Conservation (phyloP, 1,140 invertebrate genomes). For the Eupristina koningsbergeri region DNA sequence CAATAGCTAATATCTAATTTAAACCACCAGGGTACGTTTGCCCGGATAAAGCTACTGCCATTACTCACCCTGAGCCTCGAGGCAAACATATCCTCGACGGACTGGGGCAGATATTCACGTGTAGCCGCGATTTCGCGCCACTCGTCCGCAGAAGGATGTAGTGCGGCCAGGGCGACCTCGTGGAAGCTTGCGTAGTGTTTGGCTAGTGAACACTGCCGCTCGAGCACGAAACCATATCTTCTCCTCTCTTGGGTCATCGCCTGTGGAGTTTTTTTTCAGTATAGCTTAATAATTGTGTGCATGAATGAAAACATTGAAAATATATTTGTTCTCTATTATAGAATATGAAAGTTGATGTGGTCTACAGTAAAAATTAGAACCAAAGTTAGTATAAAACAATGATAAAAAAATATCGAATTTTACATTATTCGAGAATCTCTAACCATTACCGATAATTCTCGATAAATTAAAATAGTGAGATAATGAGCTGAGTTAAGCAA, state of each 20-base stretch:
- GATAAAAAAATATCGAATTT: too few species aligned
- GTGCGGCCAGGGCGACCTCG: slow-evolving; percentile 81
- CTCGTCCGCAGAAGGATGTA: slow-evolving; percentile 87
- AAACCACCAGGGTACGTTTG: not conserved
- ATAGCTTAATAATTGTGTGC: too few species aligned
- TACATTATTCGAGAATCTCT: too few species aligned
- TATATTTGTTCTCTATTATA: too few species aligned
- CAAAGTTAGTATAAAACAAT: too few species aligned
- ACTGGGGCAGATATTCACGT: slow-evolving; percentile 86
- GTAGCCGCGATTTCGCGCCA: slow-evolving; percentile 91
- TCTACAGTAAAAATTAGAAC: too few species aligned
- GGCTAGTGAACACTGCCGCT: slow-evolving; percentile 91
- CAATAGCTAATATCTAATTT: not conserved
- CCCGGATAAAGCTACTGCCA: not conserved
- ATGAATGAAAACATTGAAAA: too few species aligned
- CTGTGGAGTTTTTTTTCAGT: slow-evolving; percentile 70
- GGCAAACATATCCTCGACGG: slow-evolving; percentile 86
- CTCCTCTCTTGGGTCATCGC: slow-evolving; percentile 94
- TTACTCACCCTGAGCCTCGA: slow-evolving; percentile 79
- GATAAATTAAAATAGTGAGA: too few species aligned
- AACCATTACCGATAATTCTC: too few species aligned
- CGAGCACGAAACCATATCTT: slow-evolving; percentile 93
- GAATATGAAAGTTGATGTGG: too few species aligned
- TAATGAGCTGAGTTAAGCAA: too few species aligned
- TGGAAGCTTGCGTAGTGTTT: slow-evolving; percentile 93